Percentiles rank a stretch among this genome's conserved stretches.
phyloP scores from a whole-genome alignment of 1,140 invertebrate species.

The Cylas formicarius region DNA sequence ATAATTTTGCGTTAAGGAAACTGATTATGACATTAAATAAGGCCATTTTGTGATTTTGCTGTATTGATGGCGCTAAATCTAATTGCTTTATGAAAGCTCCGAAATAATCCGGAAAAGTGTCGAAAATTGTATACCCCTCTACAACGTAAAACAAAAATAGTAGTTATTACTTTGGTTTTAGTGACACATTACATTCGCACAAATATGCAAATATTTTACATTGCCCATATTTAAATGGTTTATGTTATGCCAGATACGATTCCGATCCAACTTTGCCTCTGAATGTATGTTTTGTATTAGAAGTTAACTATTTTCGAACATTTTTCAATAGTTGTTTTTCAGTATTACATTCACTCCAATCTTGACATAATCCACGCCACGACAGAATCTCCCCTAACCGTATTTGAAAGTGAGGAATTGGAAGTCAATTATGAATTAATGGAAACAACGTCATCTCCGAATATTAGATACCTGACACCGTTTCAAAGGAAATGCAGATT shows the following conservation, averaged over 20 bases:
- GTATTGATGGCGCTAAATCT: too few relatives aligned
- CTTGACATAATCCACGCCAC: constrained; percentile 47
- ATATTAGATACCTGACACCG: constrained; percentile 41
- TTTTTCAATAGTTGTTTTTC: constrained; percentile 21
- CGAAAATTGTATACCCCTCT: too few relatives aligned
- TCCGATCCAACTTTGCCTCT: constrained; percentile 36
- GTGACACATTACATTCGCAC: too few relatives aligned
- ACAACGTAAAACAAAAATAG: too few relatives aligned
- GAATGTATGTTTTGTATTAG: constrained; percentile 33
- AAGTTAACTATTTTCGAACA: constrained; percentile 4
- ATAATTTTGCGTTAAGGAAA: too few relatives aligned
- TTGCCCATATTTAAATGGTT: constrained; percentile 49
- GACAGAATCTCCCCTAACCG: constrained; percentile 31
- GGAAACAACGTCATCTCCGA: constrained; percentile 44
- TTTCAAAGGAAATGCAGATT: constrained; percentile 45
- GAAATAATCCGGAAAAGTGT: too few relatives aligned
- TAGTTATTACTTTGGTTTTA: too few relatives aligned
- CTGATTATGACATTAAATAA: too few relatives aligned
- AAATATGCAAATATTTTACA: too few relatives aligned
- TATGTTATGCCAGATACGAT: constrained; percentile 47
- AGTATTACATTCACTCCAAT: constrained; percentile 53
- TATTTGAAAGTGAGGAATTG: constrained; percentile 42
- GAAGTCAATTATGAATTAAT: constrained; percentile 45
- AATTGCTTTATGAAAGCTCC: too few relatives aligned
- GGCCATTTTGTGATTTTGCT: too few relatives aligned